Evolutionary conservation across 2,888 invertebrate genomes (phyloP), one percentile per base, ranked within the genome.

Genomic region (Desoria tigrina): DNA sequence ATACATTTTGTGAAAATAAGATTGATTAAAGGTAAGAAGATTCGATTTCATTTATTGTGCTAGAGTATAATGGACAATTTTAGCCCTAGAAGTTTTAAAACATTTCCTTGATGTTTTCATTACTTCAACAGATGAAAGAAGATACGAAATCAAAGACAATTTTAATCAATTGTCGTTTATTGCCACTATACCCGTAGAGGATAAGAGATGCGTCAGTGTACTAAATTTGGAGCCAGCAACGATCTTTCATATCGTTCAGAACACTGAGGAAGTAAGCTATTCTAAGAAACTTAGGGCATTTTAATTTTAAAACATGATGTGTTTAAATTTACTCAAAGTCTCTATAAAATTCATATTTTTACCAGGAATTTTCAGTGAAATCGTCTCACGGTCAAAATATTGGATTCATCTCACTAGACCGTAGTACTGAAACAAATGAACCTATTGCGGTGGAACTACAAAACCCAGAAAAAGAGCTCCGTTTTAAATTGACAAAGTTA

Each of bases 1-100:
- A 57, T 57, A 6, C 42, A 57, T 21, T 57, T 23, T 37, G 42
- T 42, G 18, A 57, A 57, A 42, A 24, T 57, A 7, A 57, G 37
- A 21, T 9, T 32, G 28, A 57, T 32, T 21, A 57, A 37, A 24
- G 56, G 56, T 57, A 23, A 55, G 11, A 23, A 18, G 9, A 32
- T 27, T 11, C 39, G 9, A 39, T 9, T 39, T 39, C 9, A 16
- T 39, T 39, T 39, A 39, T 11, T 11, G 39, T n/a, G n/a, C n/a
- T n/a, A n/a, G n/a, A n/a, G n/a, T n/a, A n/a, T n/a, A n/a, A n/a
- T n/a, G n/a, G n/a, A n/a, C n/a, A n/a, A n/a, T n/a, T n/a, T n/a
- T n/a, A n/a, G n/a, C n/a, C n/a, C n/a, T n/a, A n/a, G n/a, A n/a
- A n/a, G n/a, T n/a, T n/a, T n/a, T n/a, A n/a, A n/a, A n/a, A n/a